phyloP scores from a whole-genome alignment of 1,140 invertebrate genomes.

The Tetragonula clypearis region DNA sequence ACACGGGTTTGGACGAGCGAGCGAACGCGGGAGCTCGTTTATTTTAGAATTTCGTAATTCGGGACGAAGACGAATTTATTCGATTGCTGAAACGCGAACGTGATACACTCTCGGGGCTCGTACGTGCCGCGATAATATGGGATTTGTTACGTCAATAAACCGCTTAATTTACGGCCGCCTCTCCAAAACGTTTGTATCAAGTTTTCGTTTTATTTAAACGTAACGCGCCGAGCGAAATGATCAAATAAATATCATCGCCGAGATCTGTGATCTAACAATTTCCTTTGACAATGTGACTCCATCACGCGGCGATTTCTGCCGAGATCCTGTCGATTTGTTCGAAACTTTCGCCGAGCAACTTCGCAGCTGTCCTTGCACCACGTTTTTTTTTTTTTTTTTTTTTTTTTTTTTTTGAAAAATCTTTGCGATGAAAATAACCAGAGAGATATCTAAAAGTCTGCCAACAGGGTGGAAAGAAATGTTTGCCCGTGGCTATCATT shows the following conservation, averaged over 20 bases:
- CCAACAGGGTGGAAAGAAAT: no score
- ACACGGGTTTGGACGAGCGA: slow-evolving; percentile 48
- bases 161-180: slow-evolving; percentile 30
- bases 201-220: slow-evolving; percentile 28
- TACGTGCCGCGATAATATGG: slow-evolving; percentile 42
- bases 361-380: no score
- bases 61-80: slow-evolving; percentile 67
- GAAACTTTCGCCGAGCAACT: no score
- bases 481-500: no score
- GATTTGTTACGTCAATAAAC: slow-evolving; percentile 52
- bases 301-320: neutral
- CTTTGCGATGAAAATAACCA: no score
- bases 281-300: neutral
- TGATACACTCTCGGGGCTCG: slow-evolving; percentile 34
- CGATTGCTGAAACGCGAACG: slow-evolving; percentile 57
- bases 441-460: no score
- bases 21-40: slow-evolving; percentile 51
- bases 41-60: slow-evolving; percentile 65
- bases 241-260: slow-evolving; percentile 7
- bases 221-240: neutral
- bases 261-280: neutral
- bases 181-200: neutral
- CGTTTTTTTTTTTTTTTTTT: no score
- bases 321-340: no score
- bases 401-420: no score